Evolutionary conservation across 2,888 invertebrate species (phyloP).

Genomic region (Cephus nigrinus): DNA sequence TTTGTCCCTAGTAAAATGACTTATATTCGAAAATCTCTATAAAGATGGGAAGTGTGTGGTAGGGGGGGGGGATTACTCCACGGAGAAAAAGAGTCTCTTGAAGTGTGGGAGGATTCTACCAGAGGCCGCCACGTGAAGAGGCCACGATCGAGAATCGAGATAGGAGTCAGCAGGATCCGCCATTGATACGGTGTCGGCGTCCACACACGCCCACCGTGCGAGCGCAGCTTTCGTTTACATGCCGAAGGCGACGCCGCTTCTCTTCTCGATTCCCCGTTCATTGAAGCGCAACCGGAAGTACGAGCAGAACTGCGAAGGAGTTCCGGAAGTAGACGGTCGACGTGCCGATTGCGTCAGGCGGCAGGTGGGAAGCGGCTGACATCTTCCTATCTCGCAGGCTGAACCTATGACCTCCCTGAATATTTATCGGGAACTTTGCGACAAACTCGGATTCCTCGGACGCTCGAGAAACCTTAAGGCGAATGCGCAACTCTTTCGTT

Average conservation of each 20-base stretch:
- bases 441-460: no score
- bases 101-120: no score
- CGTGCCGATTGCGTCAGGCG: background rate
- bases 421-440: no score
- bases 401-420: no score
- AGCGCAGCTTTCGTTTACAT: background rate
- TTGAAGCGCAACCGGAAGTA: slow-evolving; percentile 10
- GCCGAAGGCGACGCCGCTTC: background rate
- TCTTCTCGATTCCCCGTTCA: background rate
- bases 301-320: slow-evolving; percentile 12
- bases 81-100: no score
- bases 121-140: slow-evolving; percentile 29
- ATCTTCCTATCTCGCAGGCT: slow-evolving; percentile 13
- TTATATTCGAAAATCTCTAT: no score
- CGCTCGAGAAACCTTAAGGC: no score
- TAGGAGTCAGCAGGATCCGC: slow-evolving; percentile 48
- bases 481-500: no score
- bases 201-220: background rate
- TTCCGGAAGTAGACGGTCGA: slow-evolving; percentile 11
- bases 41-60: no score
- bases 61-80: no score
- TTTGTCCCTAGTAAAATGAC: no score
- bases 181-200: slow-evolving; percentile 56
- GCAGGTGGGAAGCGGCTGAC: no score
- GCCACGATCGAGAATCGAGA: slow-evolving; percentile 45